Conservation (phyloP, 1,140 invertebrate species). For the Calliopsis andreniformis region DNA sequence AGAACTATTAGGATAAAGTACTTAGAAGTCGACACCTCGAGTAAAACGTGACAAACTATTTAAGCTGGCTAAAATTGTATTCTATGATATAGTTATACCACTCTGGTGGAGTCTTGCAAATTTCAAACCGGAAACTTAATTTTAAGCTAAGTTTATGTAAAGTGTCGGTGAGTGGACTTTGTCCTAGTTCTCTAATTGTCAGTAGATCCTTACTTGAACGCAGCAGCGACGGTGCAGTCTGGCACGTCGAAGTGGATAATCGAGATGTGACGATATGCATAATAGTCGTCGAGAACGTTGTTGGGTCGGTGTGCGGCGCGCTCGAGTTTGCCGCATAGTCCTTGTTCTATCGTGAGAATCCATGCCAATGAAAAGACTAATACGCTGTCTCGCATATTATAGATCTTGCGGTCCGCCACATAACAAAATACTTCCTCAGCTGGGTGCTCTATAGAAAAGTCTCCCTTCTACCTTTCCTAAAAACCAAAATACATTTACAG, state of each 20-base stretch:
- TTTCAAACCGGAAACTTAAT: too few relatives aligned
- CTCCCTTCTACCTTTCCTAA: not conserved
- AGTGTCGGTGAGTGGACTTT: too few relatives aligned
- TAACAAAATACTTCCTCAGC: slow-evolving; percentile 52
- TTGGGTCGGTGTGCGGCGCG: slow-evolving; percentile 71
- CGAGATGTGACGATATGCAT: slow-evolving; percentile 77
- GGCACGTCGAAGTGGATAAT: slow-evolving; percentile 79
- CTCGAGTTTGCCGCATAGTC: slow-evolving; percentile 66
- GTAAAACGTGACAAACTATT: too few relatives aligned
- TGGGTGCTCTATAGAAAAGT: too few relatives aligned
- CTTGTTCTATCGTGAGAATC: slow-evolving; percentile 62
- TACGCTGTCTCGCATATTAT: slow-evolving; percentile 72
- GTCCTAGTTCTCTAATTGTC: too few relatives aligned
- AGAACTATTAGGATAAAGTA: too few relatives aligned
- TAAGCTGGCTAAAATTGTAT: too few relatives aligned
- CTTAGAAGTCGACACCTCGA: too few relatives aligned
- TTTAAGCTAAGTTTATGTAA: too few relatives aligned
- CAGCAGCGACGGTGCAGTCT: slow-evolving; percentile 70
- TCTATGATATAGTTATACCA: too few relatives aligned
- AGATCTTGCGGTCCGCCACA: slow-evolving; percentile 57
- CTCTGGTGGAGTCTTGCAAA: too few relatives aligned
- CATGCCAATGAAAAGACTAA: slow-evolving; percentile 66
- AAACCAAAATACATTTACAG: not conserved
- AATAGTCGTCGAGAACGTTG: slow-evolving; percentile 74
- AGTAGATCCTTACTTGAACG: slow-evolving; percentile 74